phyloP scores from a whole-genome alignment of 2,797 vertebrate species.

The Eurystomus glaucurus region DNA sequence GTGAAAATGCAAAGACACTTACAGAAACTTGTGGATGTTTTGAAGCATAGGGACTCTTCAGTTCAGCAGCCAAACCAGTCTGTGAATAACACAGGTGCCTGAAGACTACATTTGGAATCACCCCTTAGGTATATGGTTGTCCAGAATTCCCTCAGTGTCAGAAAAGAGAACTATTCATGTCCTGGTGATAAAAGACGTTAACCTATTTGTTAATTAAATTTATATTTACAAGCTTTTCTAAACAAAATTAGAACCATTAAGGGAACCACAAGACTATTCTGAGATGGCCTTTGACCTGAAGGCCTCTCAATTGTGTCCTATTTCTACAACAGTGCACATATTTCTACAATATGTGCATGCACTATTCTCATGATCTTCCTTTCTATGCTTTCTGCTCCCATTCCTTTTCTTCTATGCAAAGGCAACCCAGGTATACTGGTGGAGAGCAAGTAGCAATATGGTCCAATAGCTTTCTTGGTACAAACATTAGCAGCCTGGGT shows the following conservation, averaged over 20 bases:
- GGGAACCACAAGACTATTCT: background rate
- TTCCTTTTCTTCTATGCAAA: background rate
- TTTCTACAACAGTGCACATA: background rate
- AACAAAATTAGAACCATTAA: background rate
- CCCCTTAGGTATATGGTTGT: background rate
- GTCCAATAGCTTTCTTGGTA: background rate
- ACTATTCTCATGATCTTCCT: background rate
- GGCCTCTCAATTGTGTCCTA: background rate
- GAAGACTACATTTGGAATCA: background rate
- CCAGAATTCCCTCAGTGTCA: background rate
- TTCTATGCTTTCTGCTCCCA: background rate
- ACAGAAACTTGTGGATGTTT: background rate
- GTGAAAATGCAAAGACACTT: background rate
- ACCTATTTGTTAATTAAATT: background rate
- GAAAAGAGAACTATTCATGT: background rate
- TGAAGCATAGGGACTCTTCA: background rate
- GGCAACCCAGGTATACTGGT: rapidly evolving
- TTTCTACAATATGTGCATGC: background rate
- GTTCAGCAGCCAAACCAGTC: background rate
- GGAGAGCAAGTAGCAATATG: background rate
- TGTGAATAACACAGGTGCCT: background rate
- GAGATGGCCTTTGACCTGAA: background rate
- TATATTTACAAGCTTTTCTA: background rate
- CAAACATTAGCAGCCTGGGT: background rate
- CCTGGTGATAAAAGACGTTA: background rate